Evolutionary conservation across 2,797 vertebrate species (phyloP).

Genomic region (Coracias cyanogaster): DNA sequence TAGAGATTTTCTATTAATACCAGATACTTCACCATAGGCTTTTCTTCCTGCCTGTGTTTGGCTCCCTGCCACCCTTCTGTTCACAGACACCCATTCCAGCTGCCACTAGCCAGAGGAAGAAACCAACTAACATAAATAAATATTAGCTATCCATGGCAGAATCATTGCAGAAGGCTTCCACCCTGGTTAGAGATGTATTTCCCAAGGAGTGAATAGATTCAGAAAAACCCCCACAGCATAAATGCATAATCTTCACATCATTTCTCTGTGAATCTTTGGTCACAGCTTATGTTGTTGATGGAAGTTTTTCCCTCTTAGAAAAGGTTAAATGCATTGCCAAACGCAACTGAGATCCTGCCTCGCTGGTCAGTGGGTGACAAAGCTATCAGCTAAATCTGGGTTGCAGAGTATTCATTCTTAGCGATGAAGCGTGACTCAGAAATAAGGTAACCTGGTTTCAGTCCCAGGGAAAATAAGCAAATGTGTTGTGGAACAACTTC

Average conservation of each 20-base stretch:
- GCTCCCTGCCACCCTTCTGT: constrained; percentile 9
- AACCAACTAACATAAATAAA: not conserved
- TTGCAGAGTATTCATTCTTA: not conserved
- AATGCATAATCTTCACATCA: not conserved
- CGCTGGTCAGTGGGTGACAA: not conserved
- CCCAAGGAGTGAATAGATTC: not conserved
- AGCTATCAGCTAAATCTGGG: not conserved
- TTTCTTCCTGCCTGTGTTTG: constrained; percentile 31
- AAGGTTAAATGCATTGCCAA: not conserved
- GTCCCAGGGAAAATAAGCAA: not conserved
- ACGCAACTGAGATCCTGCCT: not conserved
- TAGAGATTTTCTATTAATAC: constrained; percentile 61
- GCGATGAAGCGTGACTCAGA: not conserved
- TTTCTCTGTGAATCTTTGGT: not conserved
- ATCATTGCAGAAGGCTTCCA: not conserved
- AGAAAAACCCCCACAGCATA: not conserved
- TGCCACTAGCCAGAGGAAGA: not conserved
- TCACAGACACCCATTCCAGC: constrained; percentile 2
- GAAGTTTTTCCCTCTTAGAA: not conserved
- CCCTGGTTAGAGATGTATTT: not conserved
- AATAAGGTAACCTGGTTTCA: not conserved
- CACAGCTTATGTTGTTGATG: not conserved
- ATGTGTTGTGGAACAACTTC: not conserved
- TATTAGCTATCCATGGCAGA: not conserved
- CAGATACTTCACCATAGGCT: constrained; percentile 5